Evolutionary conservation across 2,888 invertebrate genomes (phyloP).

Genomic region (Dryococelus australis): DNA sequence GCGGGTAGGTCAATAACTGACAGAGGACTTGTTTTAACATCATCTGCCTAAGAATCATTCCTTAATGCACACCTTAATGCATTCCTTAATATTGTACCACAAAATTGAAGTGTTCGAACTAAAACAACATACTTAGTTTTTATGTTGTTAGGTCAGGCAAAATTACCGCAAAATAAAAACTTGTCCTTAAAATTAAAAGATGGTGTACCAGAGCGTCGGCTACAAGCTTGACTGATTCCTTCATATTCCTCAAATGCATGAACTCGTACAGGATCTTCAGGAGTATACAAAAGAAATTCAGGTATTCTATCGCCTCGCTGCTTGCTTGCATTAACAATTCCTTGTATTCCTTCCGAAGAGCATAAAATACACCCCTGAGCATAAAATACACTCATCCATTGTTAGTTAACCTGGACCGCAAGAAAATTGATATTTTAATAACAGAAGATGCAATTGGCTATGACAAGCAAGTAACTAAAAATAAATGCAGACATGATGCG

Average conservation of each 20-base stretch:
- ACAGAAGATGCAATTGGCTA: neutral
- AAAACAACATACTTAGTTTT: too few relatives aligned
- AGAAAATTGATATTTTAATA: neutral
- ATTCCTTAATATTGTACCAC: neutral
- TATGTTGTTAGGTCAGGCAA: too few relatives aligned
- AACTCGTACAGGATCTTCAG: neutral
- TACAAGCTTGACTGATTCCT: neutral
- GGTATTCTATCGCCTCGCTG: neutral
- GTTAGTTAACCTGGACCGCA: neutral
- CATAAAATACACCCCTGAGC: neutral
- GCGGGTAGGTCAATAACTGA: neutral
- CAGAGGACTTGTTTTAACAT: neutral
- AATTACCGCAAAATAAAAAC: neutral
- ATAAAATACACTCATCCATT: neutral
- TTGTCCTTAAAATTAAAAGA: neutral
- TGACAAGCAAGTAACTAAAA: too few relatives aligned
- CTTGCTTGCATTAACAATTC: neutral
- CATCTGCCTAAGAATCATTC: neutral
- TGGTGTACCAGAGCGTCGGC: neutral
- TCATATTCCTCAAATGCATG: neutral
- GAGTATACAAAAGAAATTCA: neutral
- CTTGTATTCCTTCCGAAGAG: slow-evolving; percentile 11
- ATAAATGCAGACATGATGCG: too few relatives aligned
- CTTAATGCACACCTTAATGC: neutral
- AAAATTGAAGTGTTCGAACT: neutral